These are phyloP conservation scores for Drosophila tsacasi DNA, from an alignment of 1,140 invertebrate genomes.

Conservation along the genomic window DNA sequence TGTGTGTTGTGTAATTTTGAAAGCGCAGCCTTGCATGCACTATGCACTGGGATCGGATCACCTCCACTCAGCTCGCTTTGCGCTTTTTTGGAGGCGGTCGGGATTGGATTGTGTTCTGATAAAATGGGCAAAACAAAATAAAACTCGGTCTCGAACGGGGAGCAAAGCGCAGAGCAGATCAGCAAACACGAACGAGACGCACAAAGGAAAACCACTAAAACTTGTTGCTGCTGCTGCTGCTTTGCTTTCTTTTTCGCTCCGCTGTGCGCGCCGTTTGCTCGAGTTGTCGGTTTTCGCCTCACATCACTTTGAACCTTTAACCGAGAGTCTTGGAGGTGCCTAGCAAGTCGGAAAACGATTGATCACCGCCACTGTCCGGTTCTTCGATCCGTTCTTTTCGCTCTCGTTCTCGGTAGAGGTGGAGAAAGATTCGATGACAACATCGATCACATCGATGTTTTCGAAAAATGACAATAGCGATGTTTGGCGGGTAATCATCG, in stretches of 20 bases:
- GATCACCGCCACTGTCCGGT: slow-evolving; percentile 24
- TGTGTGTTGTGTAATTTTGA: slow-evolving; percentile 70
- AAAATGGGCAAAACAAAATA: slow-evolving; percentile 77
- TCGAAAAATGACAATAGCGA: no score
- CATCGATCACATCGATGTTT: no score
- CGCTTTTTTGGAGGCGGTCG: slow-evolving; percentile 72
- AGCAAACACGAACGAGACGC: slow-evolving; percentile 63
- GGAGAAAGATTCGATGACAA: no score
- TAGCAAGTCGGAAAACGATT: slow-evolving; percentile 38
- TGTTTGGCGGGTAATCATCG: no score
- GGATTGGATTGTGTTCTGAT: slow-evolving; percentile 51
- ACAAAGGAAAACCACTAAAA: slow-evolving; percentile 66
- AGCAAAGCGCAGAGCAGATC: slow-evolving; percentile 64
- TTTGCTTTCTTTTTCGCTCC: slow-evolving; percentile 36
- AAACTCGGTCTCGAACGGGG: slow-evolving; percentile 60
- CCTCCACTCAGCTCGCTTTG: slow-evolving; percentile 47
- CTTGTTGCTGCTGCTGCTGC: slow-evolving; percentile 58
- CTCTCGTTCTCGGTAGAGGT: no score
- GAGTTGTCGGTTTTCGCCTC: slow-evolving; percentile 56
- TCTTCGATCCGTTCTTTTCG: slow-evolving; percentile 16
- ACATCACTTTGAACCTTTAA: slow-evolving; percentile 66
- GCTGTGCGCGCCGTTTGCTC: slow-evolving; percentile 38
- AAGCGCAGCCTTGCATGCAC: slow-evolving; percentile 50
- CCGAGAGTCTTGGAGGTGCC: slow-evolving; percentile 55
- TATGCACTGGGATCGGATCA: slow-evolving; percentile 36